Evolutionary conservation across 2,888 invertebrate species (phyloP).

Genomic region (Iselma pallidipennis): DNA sequence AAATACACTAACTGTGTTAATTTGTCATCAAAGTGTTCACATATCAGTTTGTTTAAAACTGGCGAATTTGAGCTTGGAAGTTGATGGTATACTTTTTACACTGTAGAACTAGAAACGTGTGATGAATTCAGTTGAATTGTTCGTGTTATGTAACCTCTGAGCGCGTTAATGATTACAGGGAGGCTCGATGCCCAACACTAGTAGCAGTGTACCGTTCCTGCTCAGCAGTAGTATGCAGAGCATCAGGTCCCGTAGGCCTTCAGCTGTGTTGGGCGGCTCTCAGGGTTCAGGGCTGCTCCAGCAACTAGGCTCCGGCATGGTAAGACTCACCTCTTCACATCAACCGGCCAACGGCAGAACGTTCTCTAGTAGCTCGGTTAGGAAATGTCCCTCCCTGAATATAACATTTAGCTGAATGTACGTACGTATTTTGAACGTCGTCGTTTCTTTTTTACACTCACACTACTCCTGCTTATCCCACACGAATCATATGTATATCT

Average conservation of each 20-base stretch:
- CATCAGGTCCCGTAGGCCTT: constrained; percentile 73
- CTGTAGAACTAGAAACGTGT: not conserved
- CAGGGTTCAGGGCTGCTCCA: constrained; percentile 78
- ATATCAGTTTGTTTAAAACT: not conserved
- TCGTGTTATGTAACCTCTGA: constrained; percentile 9
- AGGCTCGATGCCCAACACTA: constrained; percentile 88
- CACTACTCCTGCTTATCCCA: constrained; percentile 49
- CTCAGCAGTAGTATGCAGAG: constrained; percentile 79
- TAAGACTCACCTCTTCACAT: constrained; percentile 76
- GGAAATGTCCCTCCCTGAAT: constrained; percentile 78
- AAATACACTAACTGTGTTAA: too few species aligned
- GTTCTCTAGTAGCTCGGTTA: constrained; percentile 64
- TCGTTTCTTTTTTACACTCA: constrained; percentile 18
- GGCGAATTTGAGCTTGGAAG: not conserved
- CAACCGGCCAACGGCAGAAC: constrained; percentile 59
- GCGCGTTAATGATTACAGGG: constrained; percentile 62
- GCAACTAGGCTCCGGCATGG: constrained; percentile 91
- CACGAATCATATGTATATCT: constrained; percentile 44
- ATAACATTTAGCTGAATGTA: constrained; percentile 66
- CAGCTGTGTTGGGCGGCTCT: constrained; percentile 72
- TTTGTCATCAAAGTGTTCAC: constrained; percentile 6
- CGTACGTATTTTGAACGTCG: constrained; percentile 44
- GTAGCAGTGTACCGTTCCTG: constrained; percentile 85
- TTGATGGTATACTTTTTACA: not conserved
- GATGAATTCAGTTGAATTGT: not conserved